Conservation (phyloP, 2,888 invertebrate genomes). For the Archips xylosteana region DNA sequence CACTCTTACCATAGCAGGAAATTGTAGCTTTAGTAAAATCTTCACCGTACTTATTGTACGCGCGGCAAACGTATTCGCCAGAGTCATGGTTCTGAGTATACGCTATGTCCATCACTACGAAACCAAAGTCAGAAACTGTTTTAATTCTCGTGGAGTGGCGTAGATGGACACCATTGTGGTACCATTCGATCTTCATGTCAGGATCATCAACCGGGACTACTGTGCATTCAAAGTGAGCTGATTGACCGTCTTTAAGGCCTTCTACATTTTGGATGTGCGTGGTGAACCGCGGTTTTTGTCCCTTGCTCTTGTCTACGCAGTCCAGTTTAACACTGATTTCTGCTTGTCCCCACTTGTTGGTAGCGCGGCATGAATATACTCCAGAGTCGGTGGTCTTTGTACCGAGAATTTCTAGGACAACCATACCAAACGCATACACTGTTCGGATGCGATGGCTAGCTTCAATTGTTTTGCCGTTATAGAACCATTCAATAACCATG, state of each 20-base stretch:
- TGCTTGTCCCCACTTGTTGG: conserved; percentile 95
- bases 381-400: conserved; percentile 97
- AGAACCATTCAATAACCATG: conserved; percentile 98
- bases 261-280: conserved; percentile 94
- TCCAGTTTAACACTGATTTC: conserved; percentile 93
- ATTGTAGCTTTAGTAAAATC: conserved; percentile 95
- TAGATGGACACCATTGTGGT: conserved; percentile 96
- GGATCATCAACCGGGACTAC: conserved; percentile 97
- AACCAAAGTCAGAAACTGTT: conserved; percentile 97
- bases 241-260: conserved; percentile 95
- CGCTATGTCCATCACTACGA: conserved; percentile 97
- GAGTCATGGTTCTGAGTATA: conserved; percentile 96
- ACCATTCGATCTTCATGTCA: conserved; percentile 98
- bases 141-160: conserved; percentile 96
- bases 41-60: conserved; percentile 96
- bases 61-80: conserved; percentile 97
- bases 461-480: conserved; percentile 94
- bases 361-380: conserved; percentile 94
- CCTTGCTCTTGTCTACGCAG: conserved; percentile 93
- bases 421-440: conserved; percentile 98
- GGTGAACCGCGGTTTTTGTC: conserved; percentile 95
- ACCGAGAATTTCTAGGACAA: conserved; percentile 97
- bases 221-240: conserved; percentile 98
- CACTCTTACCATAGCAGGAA: conserved; percentile 93
- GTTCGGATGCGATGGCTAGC: conserved; percentile 96